Percentiles rank a stretch among this genome's conserved stretches.
Conservation (phyloP, 1,140 invertebrate genomes). For the Nasonia giraulti region DNA sequence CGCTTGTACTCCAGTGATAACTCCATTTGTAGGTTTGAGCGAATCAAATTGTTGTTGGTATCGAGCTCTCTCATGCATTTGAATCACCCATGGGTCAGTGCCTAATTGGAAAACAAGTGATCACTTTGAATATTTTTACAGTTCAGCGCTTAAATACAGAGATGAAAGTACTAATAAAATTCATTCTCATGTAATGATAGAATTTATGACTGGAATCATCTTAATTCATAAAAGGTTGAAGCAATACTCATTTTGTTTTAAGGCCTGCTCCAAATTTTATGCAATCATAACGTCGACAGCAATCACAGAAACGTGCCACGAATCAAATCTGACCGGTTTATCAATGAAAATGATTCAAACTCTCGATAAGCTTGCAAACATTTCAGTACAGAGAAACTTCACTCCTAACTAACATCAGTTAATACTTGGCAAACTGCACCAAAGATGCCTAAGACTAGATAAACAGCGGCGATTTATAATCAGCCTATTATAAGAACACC, state of each 20-base stretch:
- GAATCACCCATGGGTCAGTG: conserved; percentile 90
- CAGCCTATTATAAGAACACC: neutral
- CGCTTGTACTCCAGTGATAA: conserved; percentile 94
- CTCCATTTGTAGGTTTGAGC: conserved; percentile 90
- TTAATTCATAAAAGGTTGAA: neutral
- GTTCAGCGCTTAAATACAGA: neutral
- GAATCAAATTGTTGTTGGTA: conserved; percentile 95
- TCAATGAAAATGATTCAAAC: neutral
- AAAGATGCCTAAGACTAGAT: neutral
- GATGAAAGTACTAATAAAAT: conserved; percentile 14
- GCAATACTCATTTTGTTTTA: neutral
- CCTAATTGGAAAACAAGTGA: conserved; percentile 56
- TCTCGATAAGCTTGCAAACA: neutral
- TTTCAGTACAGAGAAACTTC: too few species aligned
- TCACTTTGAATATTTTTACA: conserved; percentile 24
- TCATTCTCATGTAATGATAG: neutral
- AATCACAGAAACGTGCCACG: neutral
- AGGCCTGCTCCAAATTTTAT: too few species aligned
- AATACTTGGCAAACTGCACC: too few species aligned
- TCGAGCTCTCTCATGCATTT: conserved; percentile 88
- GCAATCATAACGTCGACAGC: neutral
- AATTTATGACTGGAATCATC: neutral
- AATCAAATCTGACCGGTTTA: neutral
- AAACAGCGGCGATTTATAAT: neutral
- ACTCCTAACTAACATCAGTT: too few species aligned